Conservation (phyloP, 2,888 invertebrate species). For the Zygaena filipendulae region DNA sequence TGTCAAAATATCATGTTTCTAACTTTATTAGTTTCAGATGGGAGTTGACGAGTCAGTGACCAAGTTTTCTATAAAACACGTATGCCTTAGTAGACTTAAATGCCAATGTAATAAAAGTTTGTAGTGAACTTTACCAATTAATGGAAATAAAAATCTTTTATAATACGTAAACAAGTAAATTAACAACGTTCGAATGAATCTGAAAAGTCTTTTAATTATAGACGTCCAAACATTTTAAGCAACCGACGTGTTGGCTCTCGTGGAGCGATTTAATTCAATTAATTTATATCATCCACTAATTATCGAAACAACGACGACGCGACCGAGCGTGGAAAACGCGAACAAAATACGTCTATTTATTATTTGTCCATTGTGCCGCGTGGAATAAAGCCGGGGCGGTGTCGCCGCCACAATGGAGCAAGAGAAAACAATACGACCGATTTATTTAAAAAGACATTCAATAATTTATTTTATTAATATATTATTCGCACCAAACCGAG, state of each 20-base stretch:
- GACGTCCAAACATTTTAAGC: slow-evolving; percentile 50
- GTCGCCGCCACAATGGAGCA: slow-evolving; percentile 39
- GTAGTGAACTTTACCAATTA: too few relatives aligned
- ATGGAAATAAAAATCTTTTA: too few relatives aligned
- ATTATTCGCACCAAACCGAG: slow-evolving; percentile 46
- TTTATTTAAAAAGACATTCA: slow-evolving; percentile 69
- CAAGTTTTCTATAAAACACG: too few relatives aligned
- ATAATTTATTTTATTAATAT: slow-evolving; percentile 65
- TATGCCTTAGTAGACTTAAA: too few relatives aligned
- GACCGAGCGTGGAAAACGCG: slow-evolving; percentile 52
- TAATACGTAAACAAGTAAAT: slow-evolving; percentile 16
- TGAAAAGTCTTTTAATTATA: slow-evolving; percentile 30
- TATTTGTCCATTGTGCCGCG: slow-evolving; percentile 51
- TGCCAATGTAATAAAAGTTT: too few relatives aligned
- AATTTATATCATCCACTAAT: slow-evolving; percentile 58
- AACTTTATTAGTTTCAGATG: too few relatives aligned
- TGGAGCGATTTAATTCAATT: slow-evolving; percentile 60
- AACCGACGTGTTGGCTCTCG: slow-evolving; percentile 44
- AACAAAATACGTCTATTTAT: slow-evolving; percentile 65
- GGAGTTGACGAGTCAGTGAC: too few relatives aligned
- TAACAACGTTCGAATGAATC: too few relatives aligned
- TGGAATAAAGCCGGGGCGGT: slow-evolving; percentile 45
- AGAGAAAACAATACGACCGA: slow-evolving; percentile 63
- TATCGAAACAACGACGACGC: slow-evolving; percentile 54
- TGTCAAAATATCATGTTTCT: too few relatives aligned